phyloP scores from a whole-genome alignment of 2,888 invertebrate genomes.

The Anodontia alba region DNA sequence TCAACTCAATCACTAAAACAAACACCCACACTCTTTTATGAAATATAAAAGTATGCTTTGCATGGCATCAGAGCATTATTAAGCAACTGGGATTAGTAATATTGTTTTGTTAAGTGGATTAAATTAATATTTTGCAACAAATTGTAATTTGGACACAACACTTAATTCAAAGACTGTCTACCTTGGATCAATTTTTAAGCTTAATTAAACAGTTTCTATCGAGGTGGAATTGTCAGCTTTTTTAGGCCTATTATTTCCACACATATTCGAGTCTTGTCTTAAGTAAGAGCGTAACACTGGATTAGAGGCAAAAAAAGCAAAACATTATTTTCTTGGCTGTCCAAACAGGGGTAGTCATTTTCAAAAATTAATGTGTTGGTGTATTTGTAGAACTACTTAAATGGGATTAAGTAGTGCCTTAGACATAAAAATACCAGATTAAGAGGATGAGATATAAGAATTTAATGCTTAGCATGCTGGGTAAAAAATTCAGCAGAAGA shows the following conservation, averaged over 20 bases:
- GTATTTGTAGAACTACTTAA: neutral
- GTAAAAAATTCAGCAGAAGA: too few relatives aligned
- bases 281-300: neutral
- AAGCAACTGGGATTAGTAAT: too few relatives aligned
- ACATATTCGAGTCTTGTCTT: neutral
- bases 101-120: too few relatives aligned
- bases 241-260: neutral
- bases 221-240: neutral
- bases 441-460: neutral
- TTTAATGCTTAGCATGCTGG: neutral
- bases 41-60: too few relatives aligned
- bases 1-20: too few relatives aligned
- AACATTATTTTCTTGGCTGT: slow-evolving; percentile 1
- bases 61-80: too few relatives aligned
- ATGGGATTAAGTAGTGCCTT: neutral
- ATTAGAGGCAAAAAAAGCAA: neutral
- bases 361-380: neutral
- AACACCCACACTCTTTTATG: too few relatives aligned
- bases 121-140: too few relatives aligned
- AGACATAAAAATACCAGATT: slow-evolving; percentile 8
- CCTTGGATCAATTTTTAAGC: neutral
- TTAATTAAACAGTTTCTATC: neutral
- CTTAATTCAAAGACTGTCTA: neutral
- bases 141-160: too few relatives aligned
- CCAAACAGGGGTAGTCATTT: neutral